Percentiles rank a stretch among this genome's conserved stretches.
phyloP scores from a whole-genome alignment of 2,113 vertebrate species.

The Xenopus tropicalis region UCB_Xtro_10.0 CM004452.2:27826501-27827000 shows the following conservation, averaged over 20 bases:
- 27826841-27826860: neutral
- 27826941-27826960: too few relatives aligned
- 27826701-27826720: constrained; percentile 91
- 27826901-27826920: too few relatives aligned
- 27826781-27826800: constrained; percentile 95
- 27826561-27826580: too few relatives aligned
- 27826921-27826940: too few relatives aligned
- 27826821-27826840: constrained; percentile 55
- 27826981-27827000: too few relatives aligned
- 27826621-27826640: constrained; percentile 80
- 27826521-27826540: too few relatives aligned
- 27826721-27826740: constrained; percentile 87
- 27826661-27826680: constrained; percentile 95
- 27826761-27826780: constrained; percentile 85
- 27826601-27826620: constrained; percentile 76
- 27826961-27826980: too few relatives aligned
- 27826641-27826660: constrained; percentile 94
- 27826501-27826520: too few relatives aligned
- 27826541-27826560: too few relatives aligned
- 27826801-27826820: constrained; percentile 97
- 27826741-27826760: constrained; percentile 80
- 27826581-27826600: too few relatives aligned
- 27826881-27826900: neutral
- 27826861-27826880: neutral
- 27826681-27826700: constrained; percentile 86